Evolutionary conservation across 23 tunicate species (phyloP).

Genomic region (Styela clava): DNA sequence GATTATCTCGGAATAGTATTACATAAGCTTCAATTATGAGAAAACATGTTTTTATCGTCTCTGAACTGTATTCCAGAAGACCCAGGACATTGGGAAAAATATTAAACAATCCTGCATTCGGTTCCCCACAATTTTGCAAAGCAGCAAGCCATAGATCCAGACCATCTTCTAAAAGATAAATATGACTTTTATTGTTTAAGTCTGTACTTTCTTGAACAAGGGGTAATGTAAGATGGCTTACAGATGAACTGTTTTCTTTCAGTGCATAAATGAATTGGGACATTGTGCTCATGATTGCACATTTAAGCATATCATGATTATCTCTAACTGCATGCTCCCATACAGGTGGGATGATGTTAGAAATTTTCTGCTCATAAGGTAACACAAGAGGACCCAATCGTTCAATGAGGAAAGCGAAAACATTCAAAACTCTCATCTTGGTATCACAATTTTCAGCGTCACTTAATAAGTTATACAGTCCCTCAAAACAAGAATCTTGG

Average conservation of each 20-base stretch:
- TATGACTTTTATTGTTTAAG: conserved; percentile 41
- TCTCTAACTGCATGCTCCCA: conserved; percentile 56
- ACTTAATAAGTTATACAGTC: conserved; percentile 41
- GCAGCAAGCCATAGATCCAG: conserved; percentile 65
- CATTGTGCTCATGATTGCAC: conserved; percentile 21
- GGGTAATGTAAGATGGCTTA: conserved; percentile 14
- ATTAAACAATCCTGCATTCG: conserved; percentile 37
- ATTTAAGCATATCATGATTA: conserved; percentile 83
- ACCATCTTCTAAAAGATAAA: conserved; percentile 74
- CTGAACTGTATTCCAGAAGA: conserved; percentile 60
- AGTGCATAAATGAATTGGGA: background rate
- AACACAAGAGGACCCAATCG: conserved; percentile 39
- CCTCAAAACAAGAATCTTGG: conserved; percentile 66
- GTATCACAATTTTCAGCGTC: conserved; percentile 62
- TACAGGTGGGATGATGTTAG: conserved; percentile 43
- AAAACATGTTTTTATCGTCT: conserved; percentile 62
- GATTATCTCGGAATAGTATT: conserved; percentile 33
- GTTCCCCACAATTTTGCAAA: conserved; percentile 37
- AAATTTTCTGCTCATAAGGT: conserved; percentile 36
- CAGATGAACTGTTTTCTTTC: conserved; percentile 5
- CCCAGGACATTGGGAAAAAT: conserved; percentile 62
- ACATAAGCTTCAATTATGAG: conserved; percentile 57
- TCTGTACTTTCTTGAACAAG: conserved; percentile 51
- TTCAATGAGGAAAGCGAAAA: conserved; percentile 67
- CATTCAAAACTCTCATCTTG: conserved; percentile 77